Evolutionary conservation across 2,888 invertebrate genomes (phyloP).

Genomic region (Brachypterus glaber): DNA sequence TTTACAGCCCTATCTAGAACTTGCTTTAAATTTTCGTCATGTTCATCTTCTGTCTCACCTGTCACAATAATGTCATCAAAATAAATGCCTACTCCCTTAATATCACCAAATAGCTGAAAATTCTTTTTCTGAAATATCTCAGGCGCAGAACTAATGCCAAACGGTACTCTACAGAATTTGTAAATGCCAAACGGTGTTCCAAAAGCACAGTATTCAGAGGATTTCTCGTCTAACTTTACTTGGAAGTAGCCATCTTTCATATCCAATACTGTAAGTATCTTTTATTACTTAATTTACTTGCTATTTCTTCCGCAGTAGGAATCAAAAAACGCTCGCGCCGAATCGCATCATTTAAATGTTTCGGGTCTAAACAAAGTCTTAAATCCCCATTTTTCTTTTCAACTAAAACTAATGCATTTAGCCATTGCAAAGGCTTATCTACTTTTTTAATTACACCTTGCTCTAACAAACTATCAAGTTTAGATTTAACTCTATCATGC

Average conservation of each 20-base stretch:
- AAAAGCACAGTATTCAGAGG: constrained; percentile 13
- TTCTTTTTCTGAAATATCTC: constrained; percentile 19
- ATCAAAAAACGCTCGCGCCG: constrained; percentile 7
- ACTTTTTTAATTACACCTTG: constrained; percentile 9
- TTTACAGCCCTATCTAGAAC: constrained; percentile 17
- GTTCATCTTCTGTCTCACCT: constrained; percentile 12
- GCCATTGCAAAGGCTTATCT: constrained; percentile 15
- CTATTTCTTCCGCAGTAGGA: constrained; percentile 12
- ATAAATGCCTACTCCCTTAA: constrained; percentile 17
- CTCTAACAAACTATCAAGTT: neutral
- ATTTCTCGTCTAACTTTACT: constrained; percentile 11
- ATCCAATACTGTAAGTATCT: constrained; percentile 18
- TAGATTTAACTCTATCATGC: too few species aligned
- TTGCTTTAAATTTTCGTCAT: constrained; percentile 16
- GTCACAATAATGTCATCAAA: constrained; percentile 19
- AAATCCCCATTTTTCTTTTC: constrained; percentile 17
- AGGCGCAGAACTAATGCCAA: constrained; percentile 16
- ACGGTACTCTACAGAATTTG: constrained; percentile 14
- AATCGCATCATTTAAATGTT: constrained; percentile 13
- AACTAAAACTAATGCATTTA: constrained; percentile 18
- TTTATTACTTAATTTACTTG: constrained; percentile 13
- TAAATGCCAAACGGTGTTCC: constrained; percentile 17
- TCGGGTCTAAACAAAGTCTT: constrained; percentile 17
- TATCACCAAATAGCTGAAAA: constrained; percentile 20
- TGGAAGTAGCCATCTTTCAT: constrained; percentile 20